Base-by-base conservation (phyloP, 2,888 invertebrate genomes). In the Tromatobia lineatoria region DNA sequence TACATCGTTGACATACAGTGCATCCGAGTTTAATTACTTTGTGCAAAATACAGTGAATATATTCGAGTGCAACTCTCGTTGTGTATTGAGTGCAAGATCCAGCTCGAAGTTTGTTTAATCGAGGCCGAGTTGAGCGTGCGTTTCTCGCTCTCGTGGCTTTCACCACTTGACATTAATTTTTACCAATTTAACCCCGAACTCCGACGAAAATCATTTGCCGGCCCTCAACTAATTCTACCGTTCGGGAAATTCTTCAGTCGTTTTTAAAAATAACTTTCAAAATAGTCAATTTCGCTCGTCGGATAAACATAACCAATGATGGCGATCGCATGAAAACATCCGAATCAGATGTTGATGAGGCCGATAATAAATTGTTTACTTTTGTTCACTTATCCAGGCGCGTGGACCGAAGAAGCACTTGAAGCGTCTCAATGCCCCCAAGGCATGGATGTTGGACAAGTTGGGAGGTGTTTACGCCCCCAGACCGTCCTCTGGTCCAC, bases 371-470 rank as follows among this genome's bases (percentile, higher is more conserved):
- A n/a, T 61, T 18, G n/a, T 8, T 18, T 10, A 29, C 29, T 29
- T 29, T 29, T 29, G 29, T 29, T 29, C 7, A 76, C 87, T 87
- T 83, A 88, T 87, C 87, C 94, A 98, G 99, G 99, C 98, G 95
- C 98, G 99, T 95, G 99, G 99, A 94, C 99, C 99, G 66, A 99
- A 99, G 95, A 99, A 99, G 96, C 99, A 99, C 95, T 96, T 99
- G 96, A 99, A 99, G 97, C 99, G 99, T 95, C 96, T 99, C 93
- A 97, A 98, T 94, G 99, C 99, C 83, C 99, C 99, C 13, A 99
- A 99, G 95, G 98, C 99, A 97, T 99, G 99, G 99, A 99, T 99
- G 99, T 96, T 99, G 96, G 99, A 99, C 96, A 99, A 99, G 95
- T 95, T 99, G 91, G 98, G 99, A 88, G 99, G 99, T 93, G 98